Evolutionary conservation across 1,140 invertebrate species (phyloP).

Genomic region (Adoxophyes honmai): DNA sequence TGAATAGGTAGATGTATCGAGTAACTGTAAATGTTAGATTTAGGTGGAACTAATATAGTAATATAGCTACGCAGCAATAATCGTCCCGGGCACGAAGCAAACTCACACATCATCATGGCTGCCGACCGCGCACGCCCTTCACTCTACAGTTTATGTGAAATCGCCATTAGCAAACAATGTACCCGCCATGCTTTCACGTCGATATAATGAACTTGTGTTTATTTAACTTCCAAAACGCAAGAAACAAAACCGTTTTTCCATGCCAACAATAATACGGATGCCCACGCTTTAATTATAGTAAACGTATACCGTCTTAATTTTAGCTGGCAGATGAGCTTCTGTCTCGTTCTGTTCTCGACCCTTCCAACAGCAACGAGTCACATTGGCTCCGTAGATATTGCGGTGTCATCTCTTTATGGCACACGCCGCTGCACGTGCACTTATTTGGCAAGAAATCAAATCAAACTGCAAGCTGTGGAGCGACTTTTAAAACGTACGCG

Average conservation of each 20-base stretch:
- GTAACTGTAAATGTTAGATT: no score
- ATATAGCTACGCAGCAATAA: no score
- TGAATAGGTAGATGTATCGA: no score
- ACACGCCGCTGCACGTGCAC: slow-evolving; percentile 46
- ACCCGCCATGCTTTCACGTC: slow-evolving; percentile 17
- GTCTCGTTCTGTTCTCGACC: neutral
- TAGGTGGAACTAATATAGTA: no score
- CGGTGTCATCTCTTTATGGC: slow-evolving; percentile 27
- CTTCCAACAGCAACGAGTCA: neutral
- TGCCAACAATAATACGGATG: slow-evolving; percentile 29
- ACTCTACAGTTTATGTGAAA: no score
- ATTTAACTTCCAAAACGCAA: slow-evolving; percentile 16
- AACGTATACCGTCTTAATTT: slow-evolving; percentile 27
- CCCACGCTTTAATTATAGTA: slow-evolving; percentile 17
- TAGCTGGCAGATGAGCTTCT: slow-evolving; percentile 12
- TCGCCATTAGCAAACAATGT: no score
- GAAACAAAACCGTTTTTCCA: slow-evolving; percentile 13
- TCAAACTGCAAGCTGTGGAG: slow-evolving; percentile 15
- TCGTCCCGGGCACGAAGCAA: no score
- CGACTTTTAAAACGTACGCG: slow-evolving; percentile 35
- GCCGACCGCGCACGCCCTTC: no score
- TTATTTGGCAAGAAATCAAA: slow-evolving; percentile 59
- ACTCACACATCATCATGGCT: no score
- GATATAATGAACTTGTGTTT: slow-evolving; percentile 39
- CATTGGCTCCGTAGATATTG: no score